Conservation (phyloP, 2,797 vertebrate genomes). For the Mallotus villosus region DNA sequence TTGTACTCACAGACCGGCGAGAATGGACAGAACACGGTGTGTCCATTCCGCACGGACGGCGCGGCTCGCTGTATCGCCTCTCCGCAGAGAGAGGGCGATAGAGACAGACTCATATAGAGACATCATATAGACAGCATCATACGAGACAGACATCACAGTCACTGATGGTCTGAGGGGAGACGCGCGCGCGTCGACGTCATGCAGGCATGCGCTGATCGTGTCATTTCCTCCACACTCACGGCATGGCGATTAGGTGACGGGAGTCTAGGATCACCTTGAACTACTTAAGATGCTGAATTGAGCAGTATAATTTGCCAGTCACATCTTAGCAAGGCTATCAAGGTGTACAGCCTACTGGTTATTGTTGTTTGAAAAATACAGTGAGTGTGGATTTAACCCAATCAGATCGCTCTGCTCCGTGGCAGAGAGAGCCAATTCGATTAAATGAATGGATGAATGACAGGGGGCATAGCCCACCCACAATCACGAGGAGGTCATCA, state of each 20-base stretch:
- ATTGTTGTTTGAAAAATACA: background rate
- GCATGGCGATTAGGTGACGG: background rate
- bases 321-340: conserved; percentile 21
- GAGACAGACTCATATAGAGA: no score
- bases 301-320: background rate
- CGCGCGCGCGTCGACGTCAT: background rate
- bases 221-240: conserved; percentile 14
- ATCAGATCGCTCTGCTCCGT: conserved; percentile 11
- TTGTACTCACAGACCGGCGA: conserved; percentile 31
- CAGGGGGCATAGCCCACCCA: background rate
- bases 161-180: background rate
- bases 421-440: conserved; percentile 12
- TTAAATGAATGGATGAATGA: conserved; percentile 1
- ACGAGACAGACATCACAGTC: conserved; percentile 1
- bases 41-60: conserved; percentile 1
- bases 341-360: conserved; percentile 6
- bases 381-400: conserved; percentile 13
- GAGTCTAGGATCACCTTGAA: background rate
- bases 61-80: conserved; percentile 26
- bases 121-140: no score
- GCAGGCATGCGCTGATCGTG: background rate
- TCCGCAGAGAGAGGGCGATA: conserved; percentile 13
- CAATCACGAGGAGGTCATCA: background rate
- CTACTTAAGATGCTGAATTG: conserved; percentile 26
- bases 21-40: conserved; percentile 25